Evolutionary conservation across 2,797 vertebrate genomes (phyloP).

Genomic region (Acestrorhynchus altus): DNA sequence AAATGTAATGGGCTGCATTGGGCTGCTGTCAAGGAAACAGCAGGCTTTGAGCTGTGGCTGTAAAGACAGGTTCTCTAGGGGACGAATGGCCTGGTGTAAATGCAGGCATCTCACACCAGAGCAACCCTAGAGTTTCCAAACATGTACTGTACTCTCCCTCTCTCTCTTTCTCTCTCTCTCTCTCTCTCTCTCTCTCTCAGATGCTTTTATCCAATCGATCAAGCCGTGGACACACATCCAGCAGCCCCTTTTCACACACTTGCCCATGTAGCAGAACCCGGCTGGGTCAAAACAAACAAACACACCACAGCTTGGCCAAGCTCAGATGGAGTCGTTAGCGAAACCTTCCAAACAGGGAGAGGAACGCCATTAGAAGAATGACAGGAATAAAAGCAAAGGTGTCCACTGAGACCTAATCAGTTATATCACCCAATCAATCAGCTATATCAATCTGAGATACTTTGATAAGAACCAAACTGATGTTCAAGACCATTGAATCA

Average conservation of each 20-base stretch:
- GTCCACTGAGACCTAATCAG: no score
- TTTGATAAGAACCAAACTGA: no score
- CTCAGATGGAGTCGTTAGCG: not conserved
- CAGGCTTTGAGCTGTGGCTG: not conserved
- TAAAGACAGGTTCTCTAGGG: slow-evolving; percentile 1
- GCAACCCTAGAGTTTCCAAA: slow-evolving; percentile 22
- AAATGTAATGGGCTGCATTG: no score
- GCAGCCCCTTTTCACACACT: slow-evolving; percentile 69
- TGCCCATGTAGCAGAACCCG: slow-evolving; percentile 42
- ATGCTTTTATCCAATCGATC: slow-evolving; percentile 49
- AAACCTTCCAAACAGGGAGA: not conserved
- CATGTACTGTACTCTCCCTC: no score
- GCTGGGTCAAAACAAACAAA: slow-evolving; percentile 64
- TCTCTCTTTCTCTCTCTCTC: not conserved
- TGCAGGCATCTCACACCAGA: slow-evolving; percentile 24
- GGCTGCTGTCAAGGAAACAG: no score
- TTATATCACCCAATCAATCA: no score
- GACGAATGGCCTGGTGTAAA: slow-evolving; percentile 17
- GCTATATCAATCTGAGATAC: no score
- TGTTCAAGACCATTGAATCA: no score
- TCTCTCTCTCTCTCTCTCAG: not conserved
- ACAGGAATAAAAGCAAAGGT: no score
- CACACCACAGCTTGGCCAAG: slow-evolving; percentile 34
- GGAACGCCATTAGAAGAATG: no score
- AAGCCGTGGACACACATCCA: not conserved